These are phyloP conservation scores for Amyelois transitella DNA, from an alignment of 1,140 invertebrate species.

Conservation along the genomic window DNA sequence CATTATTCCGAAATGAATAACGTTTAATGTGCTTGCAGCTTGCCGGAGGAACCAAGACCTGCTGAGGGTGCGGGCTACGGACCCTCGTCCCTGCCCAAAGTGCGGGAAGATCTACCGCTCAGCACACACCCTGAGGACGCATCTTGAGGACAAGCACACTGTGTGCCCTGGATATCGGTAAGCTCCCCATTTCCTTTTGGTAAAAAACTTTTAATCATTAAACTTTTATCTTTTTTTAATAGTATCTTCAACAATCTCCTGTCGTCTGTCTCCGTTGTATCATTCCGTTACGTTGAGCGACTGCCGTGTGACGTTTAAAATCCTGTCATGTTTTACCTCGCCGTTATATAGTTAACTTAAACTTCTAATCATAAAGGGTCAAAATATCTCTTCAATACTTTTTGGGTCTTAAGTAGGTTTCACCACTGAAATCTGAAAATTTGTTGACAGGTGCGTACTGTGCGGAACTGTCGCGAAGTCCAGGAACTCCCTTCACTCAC, in stretches of 20 bases:
- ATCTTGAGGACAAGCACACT: slow-evolving; percentile 94
- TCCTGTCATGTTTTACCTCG: too few species aligned
- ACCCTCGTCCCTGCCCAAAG: slow-evolving; percentile 92
- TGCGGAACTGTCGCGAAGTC: slow-evolving; percentile 95
- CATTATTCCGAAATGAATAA: not conserved
- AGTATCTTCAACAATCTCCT: too few species aligned
- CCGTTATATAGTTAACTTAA: too few species aligned
- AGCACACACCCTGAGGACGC: slow-evolving; percentile 91
- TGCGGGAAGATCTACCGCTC: slow-evolving; percentile 95
- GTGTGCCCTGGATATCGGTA: slow-evolving; percentile 89
- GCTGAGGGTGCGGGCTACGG: slow-evolving; percentile 90
- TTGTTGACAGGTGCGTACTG: slow-evolving; percentile 82
- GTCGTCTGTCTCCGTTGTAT: too few species aligned
- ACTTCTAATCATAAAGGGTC: too few species aligned
- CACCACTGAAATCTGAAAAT: not conserved
- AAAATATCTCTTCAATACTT: too few species aligned
- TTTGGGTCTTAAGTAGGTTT: too few species aligned
- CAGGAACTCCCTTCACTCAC: slow-evolving; percentile 91
- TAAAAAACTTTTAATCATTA: too few species aligned
- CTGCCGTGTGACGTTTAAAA: too few species aligned
- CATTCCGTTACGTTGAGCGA: too few species aligned
- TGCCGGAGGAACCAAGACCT: slow-evolving; percentile 86
- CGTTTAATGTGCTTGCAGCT: slow-evolving; percentile 67
- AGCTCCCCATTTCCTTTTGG: slow-evolving; percentile 3
- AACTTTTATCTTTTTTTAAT: not conserved